A percentile compares a stretch with the other conserved stretches of the same genome.
Conservation (phyloP, 1,140 invertebrate genomes). For the Calliphora vicina region DNA sequence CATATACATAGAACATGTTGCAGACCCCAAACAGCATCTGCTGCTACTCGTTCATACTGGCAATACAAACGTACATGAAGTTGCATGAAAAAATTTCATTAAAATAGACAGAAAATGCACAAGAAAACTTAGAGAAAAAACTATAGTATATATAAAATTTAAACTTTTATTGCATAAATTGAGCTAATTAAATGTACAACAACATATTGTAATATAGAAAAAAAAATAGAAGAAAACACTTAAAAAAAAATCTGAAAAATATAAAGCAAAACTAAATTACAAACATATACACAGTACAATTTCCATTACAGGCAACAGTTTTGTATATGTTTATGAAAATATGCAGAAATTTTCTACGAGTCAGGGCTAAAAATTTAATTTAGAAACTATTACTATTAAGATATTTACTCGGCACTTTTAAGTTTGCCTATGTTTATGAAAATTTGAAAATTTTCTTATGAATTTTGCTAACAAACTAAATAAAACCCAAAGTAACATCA, state of each 20-base stretch:
- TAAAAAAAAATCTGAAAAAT: constrained; percentile 20
- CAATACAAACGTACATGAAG: background rate
- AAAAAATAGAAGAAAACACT: constrained; percentile 27
- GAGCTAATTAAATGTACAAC: constrained; percentile 30
- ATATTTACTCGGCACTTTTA: too few species aligned
- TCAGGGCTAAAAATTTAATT: too few species aligned
- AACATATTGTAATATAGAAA: constrained; percentile 15
- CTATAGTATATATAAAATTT: constrained; percentile 9
- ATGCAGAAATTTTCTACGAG: too few species aligned
- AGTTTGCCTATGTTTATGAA: background rate
- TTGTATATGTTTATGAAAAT: too few species aligned
- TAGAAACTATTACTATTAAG: too few species aligned
- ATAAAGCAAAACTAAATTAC: too few species aligned
- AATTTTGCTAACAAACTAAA: constrained; percentile 3
- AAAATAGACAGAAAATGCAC: constrained; percentile 25
- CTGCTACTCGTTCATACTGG: too few species aligned
- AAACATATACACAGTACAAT: too few species aligned
- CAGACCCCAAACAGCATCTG: background rate
- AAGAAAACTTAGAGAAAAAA: background rate
- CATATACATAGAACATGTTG: background rate
- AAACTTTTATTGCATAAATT: constrained; percentile 35
- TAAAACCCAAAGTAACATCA: background rate
- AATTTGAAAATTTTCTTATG: background rate
- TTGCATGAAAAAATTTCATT: constrained; percentile 17
- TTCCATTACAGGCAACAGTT: too few species aligned